A percentile compares a stretch with the other conserved stretches of the same genome.
phyloP scores from a whole-genome alignment of 1,140 invertebrate species.

The Phortica variegata region DNA sequence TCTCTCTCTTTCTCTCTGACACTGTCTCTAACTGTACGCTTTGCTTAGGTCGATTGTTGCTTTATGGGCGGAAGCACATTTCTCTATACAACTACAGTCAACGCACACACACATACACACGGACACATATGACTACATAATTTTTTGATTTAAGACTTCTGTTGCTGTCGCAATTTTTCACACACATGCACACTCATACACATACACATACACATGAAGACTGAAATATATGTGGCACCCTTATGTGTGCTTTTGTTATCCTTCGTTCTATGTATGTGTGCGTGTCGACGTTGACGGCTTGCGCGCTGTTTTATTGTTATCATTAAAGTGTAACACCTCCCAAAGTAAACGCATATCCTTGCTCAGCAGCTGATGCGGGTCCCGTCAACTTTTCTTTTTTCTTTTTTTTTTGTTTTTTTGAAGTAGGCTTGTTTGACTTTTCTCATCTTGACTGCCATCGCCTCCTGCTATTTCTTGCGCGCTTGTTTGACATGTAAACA shows the following conservation, averaged over 20 bases:
- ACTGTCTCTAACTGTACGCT: too few relatives aligned
- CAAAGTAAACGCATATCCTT: slow-evolving; percentile 1
- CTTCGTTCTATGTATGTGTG: too few relatives aligned
- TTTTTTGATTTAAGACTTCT: slow-evolving; percentile 52
- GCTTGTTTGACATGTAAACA: neutral
- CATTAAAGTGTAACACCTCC: slow-evolving; percentile 47
- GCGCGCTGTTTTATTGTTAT: slow-evolving; percentile 50
- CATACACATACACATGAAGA: slow-evolving; percentile 1
- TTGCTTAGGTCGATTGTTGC: too few relatives aligned
- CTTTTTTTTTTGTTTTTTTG: slow-evolving; percentile 24
- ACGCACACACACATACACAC: too few relatives aligned
- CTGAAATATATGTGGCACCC: slow-evolving; percentile 38
- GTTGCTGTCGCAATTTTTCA: slow-evolving; percentile 50
- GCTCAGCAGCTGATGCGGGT: slow-evolving; percentile 16
- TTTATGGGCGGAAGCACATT: too few relatives aligned
- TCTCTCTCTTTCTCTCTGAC: slow-evolving; percentile 3
- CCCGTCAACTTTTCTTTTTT: slow-evolving; percentile 6
- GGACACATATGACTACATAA: slow-evolving; percentile 47
- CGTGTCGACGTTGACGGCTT: too few relatives aligned
- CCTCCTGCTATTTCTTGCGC: slow-evolving; percentile 26
- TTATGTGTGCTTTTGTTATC: slow-evolving; percentile 38
- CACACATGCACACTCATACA: slow-evolving; percentile 9
- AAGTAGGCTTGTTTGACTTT: neutral
- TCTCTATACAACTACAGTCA: too few relatives aligned
- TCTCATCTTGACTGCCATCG: slow-evolving; percentile 1